phyloP scores from a whole-genome alignment of 2,888 invertebrate genomes.

The Tipula unca region DNA sequence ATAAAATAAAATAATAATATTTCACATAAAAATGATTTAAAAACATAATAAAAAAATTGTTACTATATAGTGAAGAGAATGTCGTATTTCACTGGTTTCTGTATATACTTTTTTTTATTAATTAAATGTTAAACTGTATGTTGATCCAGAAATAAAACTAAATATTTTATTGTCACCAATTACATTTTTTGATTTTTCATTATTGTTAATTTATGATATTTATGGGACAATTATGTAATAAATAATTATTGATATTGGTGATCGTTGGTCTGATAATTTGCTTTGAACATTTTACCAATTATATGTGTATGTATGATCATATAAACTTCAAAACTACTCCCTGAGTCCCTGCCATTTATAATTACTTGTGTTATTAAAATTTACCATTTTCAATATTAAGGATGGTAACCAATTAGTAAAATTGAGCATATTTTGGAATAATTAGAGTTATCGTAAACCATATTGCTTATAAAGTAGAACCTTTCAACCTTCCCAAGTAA shows the following conservation, averaged over 20 bases:
- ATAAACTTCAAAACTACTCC: no score
- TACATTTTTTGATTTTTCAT: background rate
- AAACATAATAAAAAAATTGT: background rate
- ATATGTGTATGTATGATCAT: no score
- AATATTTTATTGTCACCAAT: background rate
- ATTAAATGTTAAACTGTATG: background rate
- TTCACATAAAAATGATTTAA: background rate
- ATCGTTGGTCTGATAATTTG: background rate
- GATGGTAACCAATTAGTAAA: no score
- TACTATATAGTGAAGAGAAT: conserved; percentile 14
- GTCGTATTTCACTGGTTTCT: background rate
- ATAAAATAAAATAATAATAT: background rate
- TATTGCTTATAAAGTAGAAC: no score
- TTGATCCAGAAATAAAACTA: background rate
- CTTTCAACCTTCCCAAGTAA: no score
- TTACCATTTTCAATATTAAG: no score
- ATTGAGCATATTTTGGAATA: no score
- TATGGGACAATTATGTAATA: background rate
- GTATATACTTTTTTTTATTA: background rate
- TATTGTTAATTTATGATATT: background rate
- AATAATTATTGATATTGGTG: background rate
- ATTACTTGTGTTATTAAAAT: no score
- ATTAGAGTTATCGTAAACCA: no score
- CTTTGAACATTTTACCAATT: no score
- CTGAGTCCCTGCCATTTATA: no score